Evolutionary conservation across 1,140 invertebrate genomes (phyloP).

Genomic region (Drosophila malerkotliana): DNA sequence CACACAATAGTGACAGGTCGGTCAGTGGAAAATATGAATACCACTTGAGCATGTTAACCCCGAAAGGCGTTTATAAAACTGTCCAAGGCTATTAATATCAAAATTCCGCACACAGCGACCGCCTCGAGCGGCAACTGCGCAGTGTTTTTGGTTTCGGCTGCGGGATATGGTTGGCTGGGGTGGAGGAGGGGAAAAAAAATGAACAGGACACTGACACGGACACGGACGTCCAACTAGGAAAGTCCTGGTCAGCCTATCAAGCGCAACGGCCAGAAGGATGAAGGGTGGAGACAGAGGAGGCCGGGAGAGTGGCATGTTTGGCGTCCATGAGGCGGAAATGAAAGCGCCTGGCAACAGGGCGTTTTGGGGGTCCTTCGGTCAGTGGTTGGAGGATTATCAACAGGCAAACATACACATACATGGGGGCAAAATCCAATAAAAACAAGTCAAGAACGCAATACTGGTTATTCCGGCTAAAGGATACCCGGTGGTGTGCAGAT

Average conservation of each 20-base stretch:
- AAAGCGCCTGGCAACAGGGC: slow-evolving; percentile 67
- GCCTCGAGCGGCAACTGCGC: slow-evolving; percentile 63
- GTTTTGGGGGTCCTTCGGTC: slow-evolving; percentile 18
- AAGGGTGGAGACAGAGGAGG: not conserved
- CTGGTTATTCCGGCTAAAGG: slow-evolving; percentile 8
- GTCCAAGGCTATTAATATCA: slow-evolving; percentile 82
- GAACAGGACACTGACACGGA: slow-evolving; percentile 45
- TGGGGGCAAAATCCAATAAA: slow-evolving; percentile 21
- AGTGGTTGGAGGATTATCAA: slow-evolving; percentile 70
- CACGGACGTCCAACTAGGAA: slow-evolving; percentile 44
- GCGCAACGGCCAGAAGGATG: slow-evolving; percentile 34
- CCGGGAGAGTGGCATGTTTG: slow-evolving; percentile 67
- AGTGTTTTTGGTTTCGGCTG: slow-evolving; percentile 56
- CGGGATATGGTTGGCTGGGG: not conserved
- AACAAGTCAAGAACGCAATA: slow-evolving; percentile 6
- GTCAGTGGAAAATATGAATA: slow-evolving; percentile 83
- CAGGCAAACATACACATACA: slow-evolving; percentile 50
- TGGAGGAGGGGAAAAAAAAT: slow-evolving; percentile 11
- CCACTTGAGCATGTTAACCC: slow-evolving; percentile 81
- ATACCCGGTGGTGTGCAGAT: slow-evolving; percentile 14
- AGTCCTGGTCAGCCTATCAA: slow-evolving; percentile 74
- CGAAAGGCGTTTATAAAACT: slow-evolving; percentile 82
- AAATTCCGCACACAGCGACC: slow-evolving; percentile 72
- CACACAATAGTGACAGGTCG: slow-evolving; percentile 76
- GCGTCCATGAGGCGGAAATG: slow-evolving; percentile 80